Evolutionary conservation across 2,113 vertebrate genomes (phyloP), one percentile per base, ranked within the genome.

Genomic region (Climacteris rufus): DNA sequence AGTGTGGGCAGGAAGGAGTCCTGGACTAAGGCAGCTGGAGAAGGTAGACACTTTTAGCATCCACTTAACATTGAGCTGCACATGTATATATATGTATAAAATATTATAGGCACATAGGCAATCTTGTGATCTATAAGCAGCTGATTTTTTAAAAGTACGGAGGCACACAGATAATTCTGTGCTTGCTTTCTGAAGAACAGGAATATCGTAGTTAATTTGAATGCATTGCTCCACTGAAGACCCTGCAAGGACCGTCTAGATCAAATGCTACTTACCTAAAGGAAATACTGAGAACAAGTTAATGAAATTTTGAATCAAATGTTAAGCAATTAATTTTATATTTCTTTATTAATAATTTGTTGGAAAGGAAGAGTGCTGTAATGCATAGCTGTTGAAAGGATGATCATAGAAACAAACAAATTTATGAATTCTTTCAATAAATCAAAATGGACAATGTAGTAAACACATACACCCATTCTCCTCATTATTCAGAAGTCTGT

Each of bases 401-500:
- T 80, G 10, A 66, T 66, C 16, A 75, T 4, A 77, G 39, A 87
- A 82, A 44, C 25, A 89, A 80, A 69, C 2, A 69, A 63, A 60
- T 64, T 83, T 69, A 54, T 54, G 64, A 59, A 63, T 80, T 87
- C 28, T 79, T 89, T 56, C 57, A 44, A 60, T 33, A 94, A 87
- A 91, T 76, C 70, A 85, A 86, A 96, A 87, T 68, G 35, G 37
- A 30, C 40, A 81, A 35, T 52, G 20, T 54, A 81, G 30, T 49
- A 88, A 93, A 57, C 49, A 52, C 21, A 60, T 44, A 42, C 9
- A 68, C 20, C 7, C 18, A 49, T 83, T 86, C 63, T 82, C 30
- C 59, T 93, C 85, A 83, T 92, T 96, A 74, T 81, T 90, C 64
- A 89, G 52, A 96, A 78, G 61, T 47, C 47, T 88, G 27, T 83